These are phyloP conservation scores for Drosophila seguyi DNA, from an alignment of 1,140 invertebrate genomes.

Conservation along the genomic window DNA sequence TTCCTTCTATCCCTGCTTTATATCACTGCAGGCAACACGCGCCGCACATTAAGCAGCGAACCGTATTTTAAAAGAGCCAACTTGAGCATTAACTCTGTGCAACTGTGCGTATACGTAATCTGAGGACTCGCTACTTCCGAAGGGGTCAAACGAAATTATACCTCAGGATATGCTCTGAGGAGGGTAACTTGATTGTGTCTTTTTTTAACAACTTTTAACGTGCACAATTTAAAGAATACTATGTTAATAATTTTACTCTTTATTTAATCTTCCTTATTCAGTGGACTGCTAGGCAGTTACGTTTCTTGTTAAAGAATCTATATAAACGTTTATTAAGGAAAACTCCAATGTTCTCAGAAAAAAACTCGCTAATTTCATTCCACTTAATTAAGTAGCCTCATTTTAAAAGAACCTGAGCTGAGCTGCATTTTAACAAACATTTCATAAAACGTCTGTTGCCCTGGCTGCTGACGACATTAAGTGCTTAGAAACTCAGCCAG, in stretches of 20 bases:
- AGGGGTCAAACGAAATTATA: slow-evolving; percentile 16
- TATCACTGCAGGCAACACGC: slow-evolving; percentile 54
- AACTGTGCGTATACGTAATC: slow-evolving; percentile 68
- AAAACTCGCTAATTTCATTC: not conserved
- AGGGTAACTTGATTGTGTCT: not conserved
- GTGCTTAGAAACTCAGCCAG: slow-evolving; percentile 26
- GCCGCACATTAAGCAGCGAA: slow-evolving; percentile 68
- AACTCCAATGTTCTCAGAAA: not conserved
- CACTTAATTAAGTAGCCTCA: slow-evolving; percentile 13
- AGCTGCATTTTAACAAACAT: slow-evolving; percentile 1
- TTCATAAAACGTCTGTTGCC: slow-evolving; percentile 16
- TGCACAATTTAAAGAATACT: not conserved
- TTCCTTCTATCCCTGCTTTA: slow-evolving; percentile 18
- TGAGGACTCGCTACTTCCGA: slow-evolving; percentile 34
- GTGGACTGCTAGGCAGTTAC: not conserved
- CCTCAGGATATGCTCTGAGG: not conserved
- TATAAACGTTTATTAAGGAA: not conserved
- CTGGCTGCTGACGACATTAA: slow-evolving; percentile 12
- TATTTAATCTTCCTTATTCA: too few relatives aligned
- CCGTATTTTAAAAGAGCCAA: slow-evolving; percentile 56
- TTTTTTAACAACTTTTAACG: too few relatives aligned
- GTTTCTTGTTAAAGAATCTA: not conserved
- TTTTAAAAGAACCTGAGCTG: not conserved
- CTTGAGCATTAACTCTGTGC: slow-evolving; percentile 56
- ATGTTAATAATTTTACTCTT: not conserved